Base-by-base conservation (phyloP, 2,797 vertebrate species). In the Danio jaintianensis region DNA sequence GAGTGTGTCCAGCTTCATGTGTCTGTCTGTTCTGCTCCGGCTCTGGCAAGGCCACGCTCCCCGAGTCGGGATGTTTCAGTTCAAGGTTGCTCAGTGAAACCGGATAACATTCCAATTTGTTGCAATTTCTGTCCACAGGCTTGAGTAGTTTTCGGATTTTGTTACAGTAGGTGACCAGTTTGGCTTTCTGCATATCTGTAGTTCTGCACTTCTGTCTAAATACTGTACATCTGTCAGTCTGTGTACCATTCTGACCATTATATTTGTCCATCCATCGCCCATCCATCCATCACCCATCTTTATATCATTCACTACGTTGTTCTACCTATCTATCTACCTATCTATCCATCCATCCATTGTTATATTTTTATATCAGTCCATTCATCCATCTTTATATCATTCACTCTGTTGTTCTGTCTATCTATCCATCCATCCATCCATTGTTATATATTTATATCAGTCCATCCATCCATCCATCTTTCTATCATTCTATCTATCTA, bases 81-180 rank as follows among this genome's bases (percentile, higher is more conserved):
- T 67, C 63, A 67, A 55, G 40, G 50, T 29, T 66, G 20, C 50
- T 29, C 62, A 36, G 7, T 47, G 42, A 43, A 77, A 67, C 48
- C 61, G 18, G 50, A 67, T 58, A 67, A 67, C 52, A 58, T 58
- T 58, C 42, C 52, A 56, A 56, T 77, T 67, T 67, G 38, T 45
- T 56, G 43, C 43, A 48, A 38, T 36, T n/a, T 58, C 10, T 58
- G 40, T 76, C 73, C 47, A 29, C 38, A 55, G 12, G 20, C 73
- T 42, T 53, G 18, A 75, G 47, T 64, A 43, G 62, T 55, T 50
- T 75, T 48, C 16, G 50, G 38, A 50, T 50, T 47, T 48, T 6
- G 61, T 75, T 64, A 43, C 15, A 71, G 59, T 38, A 16, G 13
- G 20, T 63, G n/a, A 15, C 2, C 7, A 62, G 10, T 50, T 75